Percentiles rank a stretch among this genome's conserved stretches.
phyloP scores from a whole-genome alignment of 2,888 invertebrate genomes.

The Oxytorus armatus region DNA sequence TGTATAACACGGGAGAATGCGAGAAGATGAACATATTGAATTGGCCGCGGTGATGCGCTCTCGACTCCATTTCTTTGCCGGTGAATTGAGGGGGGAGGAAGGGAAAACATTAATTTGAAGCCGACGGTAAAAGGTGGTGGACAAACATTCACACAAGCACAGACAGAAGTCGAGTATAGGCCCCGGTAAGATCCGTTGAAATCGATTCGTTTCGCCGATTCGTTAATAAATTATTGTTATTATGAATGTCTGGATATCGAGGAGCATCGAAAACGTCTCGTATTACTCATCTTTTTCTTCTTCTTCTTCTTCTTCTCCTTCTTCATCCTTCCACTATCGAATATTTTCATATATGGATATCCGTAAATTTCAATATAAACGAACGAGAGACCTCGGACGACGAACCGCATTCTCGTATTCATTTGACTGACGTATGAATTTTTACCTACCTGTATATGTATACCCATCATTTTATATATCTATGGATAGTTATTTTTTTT shows the following conservation, averaged over 20 bases:
- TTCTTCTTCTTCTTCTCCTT: slow-evolving; percentile 19
- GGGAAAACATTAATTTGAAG: slow-evolving; percentile 28
- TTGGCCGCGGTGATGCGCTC: not conserved
- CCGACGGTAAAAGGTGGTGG: slow-evolving; percentile 43
- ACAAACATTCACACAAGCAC: slow-evolving; percentile 42
- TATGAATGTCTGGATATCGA: slow-evolving; percentile 33
- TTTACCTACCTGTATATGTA: not conserved
- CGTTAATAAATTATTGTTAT: slow-evolving; percentile 56
- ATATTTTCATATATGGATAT: not conserved
- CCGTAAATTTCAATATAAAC: slow-evolving; percentile 34
- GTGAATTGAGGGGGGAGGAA: too few species aligned
- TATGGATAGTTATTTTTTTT: slow-evolving; percentile 17
- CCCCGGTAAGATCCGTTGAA: slow-evolving; percentile 31
- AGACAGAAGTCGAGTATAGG: not conserved
- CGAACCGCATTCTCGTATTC: slow-evolving; percentile 25
- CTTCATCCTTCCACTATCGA: not conserved
- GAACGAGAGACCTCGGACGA: slow-evolving; percentile 31
- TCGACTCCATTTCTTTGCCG: slow-evolving; percentile 14
- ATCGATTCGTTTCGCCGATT: slow-evolving; percentile 52
- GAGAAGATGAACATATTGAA: not conserved
- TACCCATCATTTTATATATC: slow-evolving; percentile 18
- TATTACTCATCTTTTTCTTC: slow-evolving; percentile 6
- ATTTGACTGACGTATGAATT: slow-evolving; percentile 29
- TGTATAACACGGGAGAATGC: not conserved
- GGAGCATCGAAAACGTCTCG: slow-evolving; percentile 15